A percentile compares a stretch with the other conserved stretches of the same genome.
phyloP scores from a whole-genome alignment of 2,888 invertebrate species.

The Cenopis cana region DNA sequence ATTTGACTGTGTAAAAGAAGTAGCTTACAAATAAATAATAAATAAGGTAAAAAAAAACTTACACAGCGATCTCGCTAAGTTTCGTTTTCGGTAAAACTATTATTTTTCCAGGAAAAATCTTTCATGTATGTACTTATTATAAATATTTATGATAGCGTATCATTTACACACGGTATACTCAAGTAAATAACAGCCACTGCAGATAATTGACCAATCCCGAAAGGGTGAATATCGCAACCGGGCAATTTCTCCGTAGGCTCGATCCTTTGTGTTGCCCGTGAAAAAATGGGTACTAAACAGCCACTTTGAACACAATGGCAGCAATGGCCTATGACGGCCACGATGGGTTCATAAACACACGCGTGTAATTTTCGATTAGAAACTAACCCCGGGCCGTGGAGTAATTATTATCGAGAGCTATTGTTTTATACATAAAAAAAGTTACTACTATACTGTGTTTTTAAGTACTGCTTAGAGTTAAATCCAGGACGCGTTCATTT shows the following conservation, averaged over 20 bases:
- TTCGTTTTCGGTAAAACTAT: too few relatives aligned
- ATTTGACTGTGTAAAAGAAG: too few relatives aligned
- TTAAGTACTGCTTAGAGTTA: too few relatives aligned
- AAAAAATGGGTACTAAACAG: conserved; percentile 60
- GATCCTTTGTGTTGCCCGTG: conserved; percentile 53
- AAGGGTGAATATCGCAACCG: conserved; percentile 46
- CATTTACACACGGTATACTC: conserved; percentile 7
- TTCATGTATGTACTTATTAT: too few relatives aligned
- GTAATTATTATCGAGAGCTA: conserved; percentile 31
- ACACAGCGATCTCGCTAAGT: too few relatives aligned
- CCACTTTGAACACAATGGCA: conserved; percentile 62
- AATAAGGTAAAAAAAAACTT: too few relatives aligned
- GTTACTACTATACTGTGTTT: conserved; percentile 6
- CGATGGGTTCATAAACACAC: conserved; percentile 55
- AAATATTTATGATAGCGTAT: neutral
- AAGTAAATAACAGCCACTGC: conserved; percentile 11
- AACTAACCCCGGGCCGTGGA: conserved; percentile 17
- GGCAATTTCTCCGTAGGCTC: conserved; percentile 52
- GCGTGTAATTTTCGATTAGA: conserved; percentile 52
- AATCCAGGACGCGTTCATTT: too few relatives aligned
- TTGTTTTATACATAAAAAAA: conserved; percentile 24
- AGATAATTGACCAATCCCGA: conserved; percentile 45
- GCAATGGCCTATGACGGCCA: conserved; percentile 61
- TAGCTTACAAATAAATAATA: too few relatives aligned
- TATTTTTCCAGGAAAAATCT: too few relatives aligned